phyloP scores from a whole-genome alignment of 1,140 invertebrate genomes.

The Gyrodactylus salaris region DNA sequence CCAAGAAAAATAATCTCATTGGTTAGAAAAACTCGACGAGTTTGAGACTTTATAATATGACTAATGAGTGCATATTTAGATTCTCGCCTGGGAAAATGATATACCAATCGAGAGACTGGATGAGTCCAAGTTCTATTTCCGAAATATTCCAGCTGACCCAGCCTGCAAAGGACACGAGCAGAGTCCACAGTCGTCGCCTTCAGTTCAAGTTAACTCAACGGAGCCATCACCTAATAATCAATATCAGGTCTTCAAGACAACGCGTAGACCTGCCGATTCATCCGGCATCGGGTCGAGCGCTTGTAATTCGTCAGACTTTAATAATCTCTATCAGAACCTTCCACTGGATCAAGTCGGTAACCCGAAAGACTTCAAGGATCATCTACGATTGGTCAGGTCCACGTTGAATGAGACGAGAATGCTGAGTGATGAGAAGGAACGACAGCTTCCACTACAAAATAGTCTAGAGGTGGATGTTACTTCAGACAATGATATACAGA shows the following conservation, averaged over 20 bases:
- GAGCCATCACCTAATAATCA: too few relatives aligned
- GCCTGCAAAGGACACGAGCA: too few relatives aligned
- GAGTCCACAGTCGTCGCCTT: too few relatives aligned
- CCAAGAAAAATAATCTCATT: too few relatives aligned
- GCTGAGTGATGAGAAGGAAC: not conserved
- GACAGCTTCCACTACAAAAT: too few relatives aligned
- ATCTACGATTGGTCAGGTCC: not conserved
- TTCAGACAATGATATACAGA: not conserved
- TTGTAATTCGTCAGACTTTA: not conserved
- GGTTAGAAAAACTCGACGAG: too few relatives aligned
- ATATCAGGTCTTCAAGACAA: too few relatives aligned
- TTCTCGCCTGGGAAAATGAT: not conserved
- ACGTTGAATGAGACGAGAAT: not conserved
- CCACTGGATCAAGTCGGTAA: not conserved
- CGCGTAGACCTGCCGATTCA: not conserved
- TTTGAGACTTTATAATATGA: too few relatives aligned
- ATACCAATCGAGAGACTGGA: not conserved
- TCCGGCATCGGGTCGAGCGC: not conserved
- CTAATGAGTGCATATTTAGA: too few relatives aligned
- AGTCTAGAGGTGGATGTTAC: not conserved
- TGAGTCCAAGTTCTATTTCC: too few relatives aligned
- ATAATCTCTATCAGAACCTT: not conserved
- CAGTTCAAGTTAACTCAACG: too few relatives aligned
- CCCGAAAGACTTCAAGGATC: not conserved
- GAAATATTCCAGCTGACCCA: too few relatives aligned